A percentile compares a stretch with the other conserved stretches of the same genome.
phyloP scores from a whole-genome alignment of 37 sponge, comb jelly and placozoan genomes.

The Agelas oroides region DNA sequence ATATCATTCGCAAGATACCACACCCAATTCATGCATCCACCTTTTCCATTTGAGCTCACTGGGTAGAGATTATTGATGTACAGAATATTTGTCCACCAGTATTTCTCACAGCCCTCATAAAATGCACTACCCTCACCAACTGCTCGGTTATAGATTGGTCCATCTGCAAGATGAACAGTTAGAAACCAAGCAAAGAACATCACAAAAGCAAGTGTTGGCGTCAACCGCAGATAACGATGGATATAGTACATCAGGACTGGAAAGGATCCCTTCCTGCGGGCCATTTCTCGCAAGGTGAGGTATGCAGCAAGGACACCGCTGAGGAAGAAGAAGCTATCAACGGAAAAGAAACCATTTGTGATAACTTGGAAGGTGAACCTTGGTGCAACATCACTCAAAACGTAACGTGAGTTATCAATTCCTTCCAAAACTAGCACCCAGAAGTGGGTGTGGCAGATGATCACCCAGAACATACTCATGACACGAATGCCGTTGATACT shows the following conservation, averaged over 20 bases:
- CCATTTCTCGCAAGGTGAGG: constrained; percentile 74
- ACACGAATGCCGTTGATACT: constrained; percentile 83
- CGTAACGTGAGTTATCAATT: constrained; percentile 16
- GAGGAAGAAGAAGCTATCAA: constrained; percentile 85
- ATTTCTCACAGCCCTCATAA: constrained; percentile 59
- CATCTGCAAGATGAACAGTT: constrained; percentile 21
- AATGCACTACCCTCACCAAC: not conserved
- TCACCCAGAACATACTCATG: constrained; percentile 92
- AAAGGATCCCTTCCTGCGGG: constrained; percentile 54
- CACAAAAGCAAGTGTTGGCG: constrained; percentile 76
- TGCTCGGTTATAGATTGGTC: not conserved
- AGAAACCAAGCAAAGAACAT: constrained; percentile 72
- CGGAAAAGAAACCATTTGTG: constrained; percentile 69
- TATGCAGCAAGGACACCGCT: constrained; percentile 85
- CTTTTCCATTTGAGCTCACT: constrained; percentile 26
- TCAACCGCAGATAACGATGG: constrained; percentile 85
- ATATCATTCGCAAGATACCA: constrained; percentile 96
- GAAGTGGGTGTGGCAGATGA: constrained; percentile 66
- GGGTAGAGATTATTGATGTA: constrained; percentile 96
- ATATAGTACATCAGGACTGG: constrained; percentile 74
- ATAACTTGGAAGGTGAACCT: constrained; percentile 64
- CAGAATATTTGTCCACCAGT: constrained; percentile 93
- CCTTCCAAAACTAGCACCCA: not conserved
- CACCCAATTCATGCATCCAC: constrained; percentile 86
- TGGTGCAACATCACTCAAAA: not conserved